Conservation (phyloP, 2,113 vertebrate species). For the Hoplias malabaricus region DNA sequence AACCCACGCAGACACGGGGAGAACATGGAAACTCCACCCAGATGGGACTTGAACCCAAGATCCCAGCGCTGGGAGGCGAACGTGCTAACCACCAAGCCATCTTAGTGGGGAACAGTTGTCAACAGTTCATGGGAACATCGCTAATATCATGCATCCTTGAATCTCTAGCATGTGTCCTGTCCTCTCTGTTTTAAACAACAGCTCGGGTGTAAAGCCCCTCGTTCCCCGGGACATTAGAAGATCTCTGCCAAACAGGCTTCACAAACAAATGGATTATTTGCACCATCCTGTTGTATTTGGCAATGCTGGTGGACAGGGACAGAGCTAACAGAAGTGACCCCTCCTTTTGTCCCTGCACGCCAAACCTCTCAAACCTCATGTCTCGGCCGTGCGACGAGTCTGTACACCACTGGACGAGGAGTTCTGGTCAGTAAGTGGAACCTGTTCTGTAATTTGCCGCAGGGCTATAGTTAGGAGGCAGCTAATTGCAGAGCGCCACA, state of each 20-base stretch:
- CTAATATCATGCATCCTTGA: background rate
- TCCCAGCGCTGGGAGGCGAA: too few relatives aligned
- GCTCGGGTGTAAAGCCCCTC: constrained; percentile 25
- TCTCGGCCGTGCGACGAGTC: constrained; percentile 36
- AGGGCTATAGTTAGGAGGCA: constrained; percentile 71
- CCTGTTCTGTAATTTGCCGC: constrained; percentile 75
- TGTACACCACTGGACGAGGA: constrained; percentile 14
- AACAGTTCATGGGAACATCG: too few relatives aligned
- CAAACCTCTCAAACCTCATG: constrained; percentile 34
- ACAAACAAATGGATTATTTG: constrained; percentile 63
- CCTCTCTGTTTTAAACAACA: constrained; percentile 23
- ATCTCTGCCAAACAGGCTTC: constrained; percentile 49
- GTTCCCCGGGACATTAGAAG: constrained; percentile 54
- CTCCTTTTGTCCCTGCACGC: constrained; percentile 23
- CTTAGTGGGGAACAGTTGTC: too few relatives aligned
- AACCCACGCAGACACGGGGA: too few relatives aligned
- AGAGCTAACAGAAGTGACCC: constrained; percentile 25
- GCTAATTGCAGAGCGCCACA: constrained; percentile 73
- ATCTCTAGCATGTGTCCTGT: background rate
- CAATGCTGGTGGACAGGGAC: constrained; percentile 12
- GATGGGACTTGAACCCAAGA: too few relatives aligned
- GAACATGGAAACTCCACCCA: too few relatives aligned
- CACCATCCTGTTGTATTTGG: constrained; percentile 57
- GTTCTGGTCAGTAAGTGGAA: constrained; percentile 59
- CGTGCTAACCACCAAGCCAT: too few relatives aligned